These are phyloP conservation scores for Sebastes steindachneri DNA, from an alignment of 2,797 vertebrate species.

Conservation along the genomic window DNA sequence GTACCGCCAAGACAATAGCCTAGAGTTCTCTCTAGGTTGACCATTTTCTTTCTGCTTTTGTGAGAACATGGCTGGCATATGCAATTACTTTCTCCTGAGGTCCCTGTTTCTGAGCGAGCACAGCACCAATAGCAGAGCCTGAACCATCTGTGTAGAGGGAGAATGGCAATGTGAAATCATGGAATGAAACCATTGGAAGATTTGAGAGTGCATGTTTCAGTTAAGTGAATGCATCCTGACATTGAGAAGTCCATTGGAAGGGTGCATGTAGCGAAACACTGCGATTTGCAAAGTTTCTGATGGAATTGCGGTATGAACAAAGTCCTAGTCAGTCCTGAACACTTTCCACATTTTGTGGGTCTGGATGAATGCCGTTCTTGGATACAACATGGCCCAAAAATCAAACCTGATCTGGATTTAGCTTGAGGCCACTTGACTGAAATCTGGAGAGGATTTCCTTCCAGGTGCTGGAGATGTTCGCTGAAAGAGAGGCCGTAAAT, in stretches of 20 bases:
- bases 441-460: slow-evolving; percentile 7
- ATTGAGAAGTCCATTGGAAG: neutral
- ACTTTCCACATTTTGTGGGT: neutral
- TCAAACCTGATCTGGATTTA: neutral
- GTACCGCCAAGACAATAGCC: slow-evolving; percentile 9
- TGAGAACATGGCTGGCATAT: neutral
- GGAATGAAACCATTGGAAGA: neutral
- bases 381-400: neutral
- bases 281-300: neutral
- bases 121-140: neutral
- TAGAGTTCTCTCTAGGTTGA: slow-evolving; percentile 18
- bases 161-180: neutral
- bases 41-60: neutral
- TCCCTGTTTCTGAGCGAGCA: neutral
- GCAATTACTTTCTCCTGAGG: neutral
- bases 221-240: slow-evolving; percentile 8
- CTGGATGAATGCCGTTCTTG: neutral
- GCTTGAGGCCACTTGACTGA: neutral
- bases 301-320: slow-evolving; percentile 7
- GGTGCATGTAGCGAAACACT: neutral
- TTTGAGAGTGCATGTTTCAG: slow-evolving; percentile 8
- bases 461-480: neutral
- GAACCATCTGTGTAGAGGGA: neutral
- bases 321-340: neutral
- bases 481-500: neutral